Evolutionary conservation across 2,113 vertebrate species (phyloP), one percentile per base, ranked within the genome.

Genomic region (Brachionichthys hirsutus): DNA sequence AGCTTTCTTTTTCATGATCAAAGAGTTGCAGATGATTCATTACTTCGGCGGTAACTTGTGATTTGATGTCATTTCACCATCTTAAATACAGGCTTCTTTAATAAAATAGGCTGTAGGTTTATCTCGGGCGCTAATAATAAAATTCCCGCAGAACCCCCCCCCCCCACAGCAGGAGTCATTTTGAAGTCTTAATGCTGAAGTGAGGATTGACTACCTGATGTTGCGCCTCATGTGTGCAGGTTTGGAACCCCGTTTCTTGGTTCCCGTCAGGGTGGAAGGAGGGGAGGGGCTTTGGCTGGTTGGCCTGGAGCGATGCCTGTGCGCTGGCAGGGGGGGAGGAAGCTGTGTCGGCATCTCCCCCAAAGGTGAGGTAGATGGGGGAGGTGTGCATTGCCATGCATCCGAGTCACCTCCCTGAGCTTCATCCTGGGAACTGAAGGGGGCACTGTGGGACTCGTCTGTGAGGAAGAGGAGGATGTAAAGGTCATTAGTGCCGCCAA

Each of bases 151-250:
- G 16, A 13, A 16, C 2, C n/a, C 36, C 35, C 50, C 13, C 24
- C 2, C n/a, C 36, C 35, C 50, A 14, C 24, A 2, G 42, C 7
- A 4, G 12, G n/a, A 2, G 4, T 65, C 6, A 1, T 14, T 30
- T 19, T 24, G n/a, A 61, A 24, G 16, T 20, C n/a, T 18, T 14
- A 5, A 9, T 34, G 14, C 14, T 46, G 0, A 9, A 15, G 18
- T 5, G 14, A 9, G 24, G 12, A 0, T 0, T 0, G n/a, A n/a
- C 77, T 76, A 98, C 95, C 95, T 91, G 89, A 98, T 98, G 87
- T 98, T 98, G 70, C 95, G 94, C 81, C 96, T 93, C 94, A 98
- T 92, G 85, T 97, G 94, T 64, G 90, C 88, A 6, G 95, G 93
- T 85, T 97, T 98, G 87, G 89, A 88, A 90, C 90, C 89, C 87